These are phyloP conservation scores for Buphagus erythrorhynchus DNA, from an alignment of 2,797 vertebrate species.

Conservation along the genomic window DNA sequence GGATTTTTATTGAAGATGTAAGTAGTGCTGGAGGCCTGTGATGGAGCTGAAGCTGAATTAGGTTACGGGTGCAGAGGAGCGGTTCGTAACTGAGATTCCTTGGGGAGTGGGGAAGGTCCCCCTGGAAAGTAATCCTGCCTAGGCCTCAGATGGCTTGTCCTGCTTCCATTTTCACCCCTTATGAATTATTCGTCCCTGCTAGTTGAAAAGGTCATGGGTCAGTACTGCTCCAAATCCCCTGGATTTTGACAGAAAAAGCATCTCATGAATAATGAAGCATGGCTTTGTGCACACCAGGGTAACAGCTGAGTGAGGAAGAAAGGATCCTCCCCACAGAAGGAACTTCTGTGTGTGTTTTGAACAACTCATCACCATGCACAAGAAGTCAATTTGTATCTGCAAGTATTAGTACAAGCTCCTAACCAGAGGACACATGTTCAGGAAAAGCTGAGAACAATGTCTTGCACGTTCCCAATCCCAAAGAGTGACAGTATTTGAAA, in stretches of 20 bases:
- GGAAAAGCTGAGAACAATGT: slow-evolving; percentile 24
- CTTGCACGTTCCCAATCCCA: neutral
- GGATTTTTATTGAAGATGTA: slow-evolving; percentile 20
- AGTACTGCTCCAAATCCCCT: slow-evolving; percentile 54
- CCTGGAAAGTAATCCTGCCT: neutral
- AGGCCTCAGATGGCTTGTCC: slow-evolving; percentile 69
- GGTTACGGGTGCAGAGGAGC: neutral
- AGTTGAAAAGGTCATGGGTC: slow-evolving; percentile 66
- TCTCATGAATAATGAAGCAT: slow-evolving; percentile 67
- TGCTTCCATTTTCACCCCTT: slow-evolving; percentile 66
- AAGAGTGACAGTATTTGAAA: slow-evolving; percentile 19
- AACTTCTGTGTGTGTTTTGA: neutral
- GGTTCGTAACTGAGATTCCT: neutral
- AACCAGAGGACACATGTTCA: neutral
- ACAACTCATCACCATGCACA: neutral
- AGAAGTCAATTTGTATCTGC: slow-evolving; percentile 12
- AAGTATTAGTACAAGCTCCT: neutral
- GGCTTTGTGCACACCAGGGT: slow-evolving; percentile 18
- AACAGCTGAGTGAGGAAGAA: neutral
- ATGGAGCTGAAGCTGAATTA: slow-evolving; percentile 36
- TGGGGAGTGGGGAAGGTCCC: neutral
- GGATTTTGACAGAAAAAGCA: slow-evolving; percentile 38
- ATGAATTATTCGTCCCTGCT: slow-evolving; percentile 72
- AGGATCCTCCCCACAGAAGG: neutral
- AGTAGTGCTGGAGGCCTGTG: neutral